A percentile compares a stretch with the other conserved stretches of the same genome.
phyloP scores from a whole-genome alignment of 2,797 vertebrate genomes.

The Poecilia velifera region DNA sequence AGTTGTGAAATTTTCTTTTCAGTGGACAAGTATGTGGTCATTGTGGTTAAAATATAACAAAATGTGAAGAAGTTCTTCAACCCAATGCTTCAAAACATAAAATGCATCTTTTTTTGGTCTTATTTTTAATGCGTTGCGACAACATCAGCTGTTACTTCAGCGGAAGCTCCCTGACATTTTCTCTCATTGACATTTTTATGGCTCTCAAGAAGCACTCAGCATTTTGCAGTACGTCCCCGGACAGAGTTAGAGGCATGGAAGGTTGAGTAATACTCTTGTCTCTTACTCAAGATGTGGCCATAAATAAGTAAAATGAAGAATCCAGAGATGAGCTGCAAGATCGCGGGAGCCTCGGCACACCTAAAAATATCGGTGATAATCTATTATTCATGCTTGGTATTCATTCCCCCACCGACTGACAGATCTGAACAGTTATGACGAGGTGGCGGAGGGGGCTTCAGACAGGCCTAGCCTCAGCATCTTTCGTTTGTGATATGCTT shows the following conservation, averaged over 20 bases:
- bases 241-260: slow-evolving; percentile 44
- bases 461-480: slow-evolving; percentile 60
- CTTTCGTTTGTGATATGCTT: slow-evolving; percentile 53
- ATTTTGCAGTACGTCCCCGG: slow-evolving; percentile 59
- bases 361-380: slow-evolving; percentile 84
- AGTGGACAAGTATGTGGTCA: not conserved
- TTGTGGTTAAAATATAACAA: not conserved
- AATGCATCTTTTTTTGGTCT: slow-evolving; percentile 1
- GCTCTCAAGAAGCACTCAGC: slow-evolving; percentile 74
- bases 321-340: slow-evolving; percentile 73
- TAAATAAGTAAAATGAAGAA: slow-evolving; percentile 82
- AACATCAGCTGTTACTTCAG: slow-evolving; percentile 40
- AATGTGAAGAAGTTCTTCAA: not conserved
- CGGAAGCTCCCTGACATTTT: slow-evolving; percentile 73
- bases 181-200: slow-evolving; percentile 77
- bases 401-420: slow-evolving; percentile 76
- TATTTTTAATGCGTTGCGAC: not conserved
- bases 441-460: slow-evolving; percentile 43
- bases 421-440: slow-evolving; percentile 77
- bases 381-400: slow-evolving; percentile 83
- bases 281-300: slow-evolving; percentile 67
- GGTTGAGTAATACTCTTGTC: slow-evolving; percentile 68
- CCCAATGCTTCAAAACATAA: slow-evolving; percentile 17
- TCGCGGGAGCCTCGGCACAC: slow-evolving; percentile 70
- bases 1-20: not conserved